These are phyloP conservation scores for Okapia johnstoni DNA, from an alignment of 2,113 vertebrate genomes.

Conservation along the genomic window DNA sequence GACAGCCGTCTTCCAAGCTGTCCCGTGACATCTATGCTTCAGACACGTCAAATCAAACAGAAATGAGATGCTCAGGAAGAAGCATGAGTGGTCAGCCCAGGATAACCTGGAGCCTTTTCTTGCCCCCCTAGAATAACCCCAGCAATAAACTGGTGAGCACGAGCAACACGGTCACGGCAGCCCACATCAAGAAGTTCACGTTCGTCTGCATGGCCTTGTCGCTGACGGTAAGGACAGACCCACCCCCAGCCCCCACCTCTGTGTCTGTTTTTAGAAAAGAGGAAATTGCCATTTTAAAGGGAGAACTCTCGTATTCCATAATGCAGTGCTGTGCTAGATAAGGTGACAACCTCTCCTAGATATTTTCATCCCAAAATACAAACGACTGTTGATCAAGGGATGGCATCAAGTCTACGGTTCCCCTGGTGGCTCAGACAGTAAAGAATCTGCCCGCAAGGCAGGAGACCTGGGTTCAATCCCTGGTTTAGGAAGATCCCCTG, in stretches of 20 bases:
- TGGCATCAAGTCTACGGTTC: background rate
- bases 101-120: conserved; percentile 38
- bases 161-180: conserved; percentile 84
- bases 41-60: background rate
- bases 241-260: rapidly evolving
- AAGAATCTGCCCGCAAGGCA: background rate
- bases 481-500: background rate
- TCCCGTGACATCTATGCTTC: background rate
- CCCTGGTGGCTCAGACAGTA: background rate
- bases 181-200: conserved; percentile 96
- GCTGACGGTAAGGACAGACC: conserved; percentile 88
- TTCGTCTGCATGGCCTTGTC: conserved; percentile 94
- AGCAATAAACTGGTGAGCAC: conserved; percentile 91
- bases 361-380: background rate
- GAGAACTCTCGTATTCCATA: background rate
- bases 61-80: background rate
- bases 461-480: background rate
- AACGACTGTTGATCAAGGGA: background rate
- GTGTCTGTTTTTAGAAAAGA: background rate
- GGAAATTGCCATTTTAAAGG: background rate
- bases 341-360: background rate
- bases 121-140: conserved; percentile 89
- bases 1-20: background rate
- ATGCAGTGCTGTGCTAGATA: background rate
- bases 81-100: background rate